phyloP scores from a whole-genome alignment of 2,888 invertebrate genomes.

The Oscheius sp. region DNA sequence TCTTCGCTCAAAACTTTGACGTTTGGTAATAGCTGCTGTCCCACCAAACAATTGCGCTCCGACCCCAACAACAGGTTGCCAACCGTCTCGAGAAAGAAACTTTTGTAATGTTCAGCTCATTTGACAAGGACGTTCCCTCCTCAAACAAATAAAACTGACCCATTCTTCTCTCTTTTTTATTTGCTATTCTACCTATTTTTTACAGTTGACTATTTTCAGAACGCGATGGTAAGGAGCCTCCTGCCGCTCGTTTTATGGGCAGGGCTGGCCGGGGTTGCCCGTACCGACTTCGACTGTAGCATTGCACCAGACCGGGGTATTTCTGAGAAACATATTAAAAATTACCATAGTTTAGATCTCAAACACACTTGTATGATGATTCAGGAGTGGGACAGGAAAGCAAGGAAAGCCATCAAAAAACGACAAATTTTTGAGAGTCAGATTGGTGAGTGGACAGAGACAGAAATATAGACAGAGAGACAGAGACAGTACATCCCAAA shows the following conservation, averaged over 20 bases:
- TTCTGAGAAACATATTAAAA: neutral
- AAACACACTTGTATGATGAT: slow-evolving; percentile 59
- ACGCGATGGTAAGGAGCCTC: slow-evolving; percentile 15
- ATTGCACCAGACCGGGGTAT: slow-evolving; percentile 45
- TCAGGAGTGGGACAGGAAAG: slow-evolving; percentile 59
- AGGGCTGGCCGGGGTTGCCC: slow-evolving; percentile 15
- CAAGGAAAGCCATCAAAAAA: slow-evolving; percentile 57
- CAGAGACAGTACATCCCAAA: neutral
- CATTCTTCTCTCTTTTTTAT: neutral
- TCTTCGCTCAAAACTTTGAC: neutral
- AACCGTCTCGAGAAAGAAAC: neutral
- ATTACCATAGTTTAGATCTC: slow-evolving; percentile 44
- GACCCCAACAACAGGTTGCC: too few species aligned
- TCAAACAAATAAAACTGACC: neutral
- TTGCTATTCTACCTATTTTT: neutral
- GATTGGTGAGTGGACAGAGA: slow-evolving; percentile 39
- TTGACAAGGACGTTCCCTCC: neutral
- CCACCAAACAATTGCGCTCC: slow-evolving; percentile 2
- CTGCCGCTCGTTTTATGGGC: slow-evolving; percentile 30
- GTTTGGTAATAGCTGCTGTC: neutral
- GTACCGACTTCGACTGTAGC: slow-evolving; percentile 41
- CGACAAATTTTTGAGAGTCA: slow-evolving; percentile 55
- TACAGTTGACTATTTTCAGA: neutral
- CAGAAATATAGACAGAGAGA: neutral
- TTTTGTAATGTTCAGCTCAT: slow-evolving; percentile 30